Percentiles rank a stretch among this genome's conserved stretches.
Evolutionary conservation across 2,797 vertebrate species (phyloP).

Genomic region (Syngnathus rostellatus): DNA sequence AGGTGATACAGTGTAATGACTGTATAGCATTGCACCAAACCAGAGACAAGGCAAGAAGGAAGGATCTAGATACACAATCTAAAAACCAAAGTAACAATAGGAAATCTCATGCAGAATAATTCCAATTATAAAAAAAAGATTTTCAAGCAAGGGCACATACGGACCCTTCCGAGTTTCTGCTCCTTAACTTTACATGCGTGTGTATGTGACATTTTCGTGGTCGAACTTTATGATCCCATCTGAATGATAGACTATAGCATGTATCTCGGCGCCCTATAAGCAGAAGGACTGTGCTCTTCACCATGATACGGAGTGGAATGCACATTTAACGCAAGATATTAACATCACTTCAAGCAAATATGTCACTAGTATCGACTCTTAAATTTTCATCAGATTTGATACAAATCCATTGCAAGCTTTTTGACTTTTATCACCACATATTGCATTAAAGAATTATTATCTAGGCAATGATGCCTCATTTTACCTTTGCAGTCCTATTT

Average conservation of each 20-base stretch:
- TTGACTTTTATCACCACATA: no score
- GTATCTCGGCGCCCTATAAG: not conserved
- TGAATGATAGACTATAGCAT: not conserved
- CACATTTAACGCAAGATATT: not conserved
- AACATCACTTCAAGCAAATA: not conserved
- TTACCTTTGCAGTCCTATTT: not conserved
- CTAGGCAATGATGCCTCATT: not conserved
- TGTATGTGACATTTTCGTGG: not conserved
- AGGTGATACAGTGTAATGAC: not conserved
- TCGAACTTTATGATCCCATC: not conserved
- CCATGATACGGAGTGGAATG: not conserved
- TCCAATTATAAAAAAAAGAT: no score
- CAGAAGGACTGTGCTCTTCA: not conserved
- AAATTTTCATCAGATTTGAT: no score
- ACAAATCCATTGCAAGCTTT: no score
- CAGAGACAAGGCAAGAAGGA: not conserved
- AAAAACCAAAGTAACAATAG: no score
- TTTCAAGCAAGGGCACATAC: no score
- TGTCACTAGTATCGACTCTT: no score
- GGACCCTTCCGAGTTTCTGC: no score
- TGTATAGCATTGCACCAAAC: not conserved
- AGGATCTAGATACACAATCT: no score
- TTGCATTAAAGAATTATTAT: no score
- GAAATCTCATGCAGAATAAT: no score
- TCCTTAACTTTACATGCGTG: no score